These are phyloP conservation scores for Capra hircus DNA, from an alignment of 2,113 vertebrate genomes.

Conservation along the genomic window DNA sequence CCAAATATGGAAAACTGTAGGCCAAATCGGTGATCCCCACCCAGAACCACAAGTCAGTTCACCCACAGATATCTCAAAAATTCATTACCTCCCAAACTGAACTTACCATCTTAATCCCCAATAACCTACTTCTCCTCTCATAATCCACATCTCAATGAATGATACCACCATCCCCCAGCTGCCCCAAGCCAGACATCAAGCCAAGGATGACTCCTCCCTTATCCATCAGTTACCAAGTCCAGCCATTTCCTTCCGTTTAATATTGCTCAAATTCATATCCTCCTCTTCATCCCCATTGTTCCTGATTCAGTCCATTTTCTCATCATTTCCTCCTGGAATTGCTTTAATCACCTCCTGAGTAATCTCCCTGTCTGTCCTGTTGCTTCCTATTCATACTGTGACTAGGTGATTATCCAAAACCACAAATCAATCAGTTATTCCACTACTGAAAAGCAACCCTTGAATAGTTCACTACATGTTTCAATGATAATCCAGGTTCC, in stretches of 20 bases:
- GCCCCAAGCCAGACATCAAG: not conserved
- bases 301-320: not conserved
- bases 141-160: not conserved
- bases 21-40: not conserved
- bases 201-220: not conserved
- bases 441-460: not conserved
- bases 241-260: not conserved
- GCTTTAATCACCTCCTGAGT: not conserved
- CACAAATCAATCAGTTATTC: not conserved
- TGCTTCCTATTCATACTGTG: not conserved
- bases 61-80: not conserved
- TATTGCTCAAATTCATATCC: not conserved
- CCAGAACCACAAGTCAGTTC: not conserved
- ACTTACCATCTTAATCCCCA: not conserved
- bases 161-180: not conserved
- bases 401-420: not conserved
- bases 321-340: slow-evolving; percentile 6
- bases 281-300: not conserved
- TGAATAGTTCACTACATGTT: not conserved
- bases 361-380: not conserved
- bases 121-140: not conserved
- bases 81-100: not conserved
- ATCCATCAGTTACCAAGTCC: not conserved
- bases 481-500: not conserved
- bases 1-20: not conserved